These are phyloP conservation scores for Phoeniculus purpureus DNA, from an alignment of 2,797 vertebrate species.

Conservation along the genomic window DNA sequence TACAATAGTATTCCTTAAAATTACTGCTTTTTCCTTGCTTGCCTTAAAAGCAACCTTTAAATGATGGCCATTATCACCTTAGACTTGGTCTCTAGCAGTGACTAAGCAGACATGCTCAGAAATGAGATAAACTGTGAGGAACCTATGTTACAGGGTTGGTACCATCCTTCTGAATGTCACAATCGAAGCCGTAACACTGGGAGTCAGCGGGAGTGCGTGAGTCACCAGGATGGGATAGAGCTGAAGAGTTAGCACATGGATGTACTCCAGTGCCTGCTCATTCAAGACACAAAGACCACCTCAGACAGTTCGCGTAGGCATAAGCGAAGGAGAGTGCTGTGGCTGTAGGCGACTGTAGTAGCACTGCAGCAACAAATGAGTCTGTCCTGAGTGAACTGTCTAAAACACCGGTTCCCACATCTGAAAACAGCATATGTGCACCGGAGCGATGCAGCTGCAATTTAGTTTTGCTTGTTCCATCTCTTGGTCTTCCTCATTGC, in stretches of 20 bases:
- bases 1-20: constrained; percentile 30
- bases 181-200: not conserved
- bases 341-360: not conserved
- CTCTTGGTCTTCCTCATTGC: not conserved
- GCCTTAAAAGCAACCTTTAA: constrained; percentile 43
- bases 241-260: not conserved
- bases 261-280: not conserved
- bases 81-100: not conserved
- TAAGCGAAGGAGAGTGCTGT: not conserved
- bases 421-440: not conserved
- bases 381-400: not conserved
- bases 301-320: not conserved
- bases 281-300: not conserved
- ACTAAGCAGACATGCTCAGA: not conserved
- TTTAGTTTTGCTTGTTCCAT: not conserved
- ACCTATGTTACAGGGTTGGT: not conserved
- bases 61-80: constrained; percentile 1
- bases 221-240: not conserved
- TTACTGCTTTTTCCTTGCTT: constrained; percentile 21
- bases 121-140: not conserved
- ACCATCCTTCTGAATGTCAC: not conserved
- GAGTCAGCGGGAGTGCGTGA: not conserved
- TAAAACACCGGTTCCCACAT: not conserved
- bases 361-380: not conserved
- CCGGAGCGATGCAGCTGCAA: not conserved